phyloP scores from a whole-genome alignment of 2,113 vertebrate species.

The Pterocles burchelli region DNA sequence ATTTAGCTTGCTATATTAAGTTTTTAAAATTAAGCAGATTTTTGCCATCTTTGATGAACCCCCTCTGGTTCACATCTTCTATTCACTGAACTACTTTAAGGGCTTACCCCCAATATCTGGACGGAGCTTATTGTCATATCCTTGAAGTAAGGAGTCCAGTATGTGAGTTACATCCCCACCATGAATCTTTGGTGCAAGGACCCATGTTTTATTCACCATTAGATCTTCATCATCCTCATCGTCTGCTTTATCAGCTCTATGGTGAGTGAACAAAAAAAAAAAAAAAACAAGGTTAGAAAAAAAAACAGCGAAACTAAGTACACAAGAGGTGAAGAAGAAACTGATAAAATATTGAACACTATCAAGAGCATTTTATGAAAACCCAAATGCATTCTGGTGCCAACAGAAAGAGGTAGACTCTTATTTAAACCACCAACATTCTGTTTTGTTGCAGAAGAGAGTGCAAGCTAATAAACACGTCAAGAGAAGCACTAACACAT shows the following conservation, averaged over 20 bases:
- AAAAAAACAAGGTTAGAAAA: slow-evolving; percentile 36
- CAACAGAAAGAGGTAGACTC: not conserved
- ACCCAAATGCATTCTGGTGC: not conserved
- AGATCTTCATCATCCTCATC: slow-evolving; percentile 96
- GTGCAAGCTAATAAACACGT: not conserved
- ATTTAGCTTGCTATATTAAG: not conserved
- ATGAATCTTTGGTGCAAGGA: slow-evolving; percentile 93
- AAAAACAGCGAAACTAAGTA: not conserved
- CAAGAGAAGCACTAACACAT: not conserved
- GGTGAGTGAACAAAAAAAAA: not conserved
- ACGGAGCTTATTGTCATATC: slow-evolving; percentile 95
- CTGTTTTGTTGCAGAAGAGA: not conserved
- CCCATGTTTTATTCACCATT: slow-evolving; percentile 94
- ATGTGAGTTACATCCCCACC: slow-evolving; percentile 95
- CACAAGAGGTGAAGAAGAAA: not conserved
- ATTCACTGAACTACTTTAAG: not conserved
- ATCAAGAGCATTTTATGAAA: not conserved
- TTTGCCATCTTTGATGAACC: not conserved
- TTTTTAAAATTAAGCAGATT: not conserved
- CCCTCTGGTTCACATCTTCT: not conserved
- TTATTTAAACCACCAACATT: not conserved
- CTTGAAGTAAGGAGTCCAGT: slow-evolving; percentile 90
- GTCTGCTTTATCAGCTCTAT: slow-evolving; percentile 86
- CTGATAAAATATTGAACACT: not conserved
- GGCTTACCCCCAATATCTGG: slow-evolving; percentile 93